phyloP scores from a whole-genome alignment of 2,888 invertebrate genomes.

The Neoaliturus tenellus region DNA sequence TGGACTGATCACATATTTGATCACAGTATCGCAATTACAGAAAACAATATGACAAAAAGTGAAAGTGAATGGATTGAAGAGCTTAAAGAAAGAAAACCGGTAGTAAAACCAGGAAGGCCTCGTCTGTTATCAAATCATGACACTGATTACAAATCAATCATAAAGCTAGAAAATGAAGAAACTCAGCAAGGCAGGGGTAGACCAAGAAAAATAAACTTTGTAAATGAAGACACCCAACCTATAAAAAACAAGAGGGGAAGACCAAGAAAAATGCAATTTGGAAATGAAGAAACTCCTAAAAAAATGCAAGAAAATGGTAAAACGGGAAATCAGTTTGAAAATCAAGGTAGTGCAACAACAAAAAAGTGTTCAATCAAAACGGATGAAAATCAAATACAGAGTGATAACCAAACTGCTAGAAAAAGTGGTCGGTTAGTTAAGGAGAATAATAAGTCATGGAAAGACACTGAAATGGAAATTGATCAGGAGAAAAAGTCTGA shows the following conservation, averaged over 20 bases:
- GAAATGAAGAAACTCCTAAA: background rate
- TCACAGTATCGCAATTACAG: slow-evolving; percentile 10
- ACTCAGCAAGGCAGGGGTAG: background rate
- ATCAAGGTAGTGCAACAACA: no score
- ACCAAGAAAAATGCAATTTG: background rate
- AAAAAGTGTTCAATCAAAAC: no score
- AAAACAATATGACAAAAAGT: background rate
- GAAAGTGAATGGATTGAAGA: background rate
- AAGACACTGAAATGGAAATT: no score
- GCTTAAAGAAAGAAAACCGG: background rate
- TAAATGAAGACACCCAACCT: background rate
- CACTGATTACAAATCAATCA: background rate
- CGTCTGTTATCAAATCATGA: background rate
- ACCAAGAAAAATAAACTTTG: background rate
- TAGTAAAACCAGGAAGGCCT: background rate
- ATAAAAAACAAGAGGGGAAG: background rate
- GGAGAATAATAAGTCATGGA: no score
- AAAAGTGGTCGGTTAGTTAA: no score
- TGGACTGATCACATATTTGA: background rate
- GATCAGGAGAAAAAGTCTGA: no score
- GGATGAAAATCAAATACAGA: no score
- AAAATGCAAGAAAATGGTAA: no score
- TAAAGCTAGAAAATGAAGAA: background rate
- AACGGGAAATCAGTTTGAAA: no score
- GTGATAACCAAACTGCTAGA: no score